These are phyloP conservation scores for Acheta domesticus DNA, from an alignment of 2,888 invertebrate genomes.

Conservation along the genomic window DNA sequence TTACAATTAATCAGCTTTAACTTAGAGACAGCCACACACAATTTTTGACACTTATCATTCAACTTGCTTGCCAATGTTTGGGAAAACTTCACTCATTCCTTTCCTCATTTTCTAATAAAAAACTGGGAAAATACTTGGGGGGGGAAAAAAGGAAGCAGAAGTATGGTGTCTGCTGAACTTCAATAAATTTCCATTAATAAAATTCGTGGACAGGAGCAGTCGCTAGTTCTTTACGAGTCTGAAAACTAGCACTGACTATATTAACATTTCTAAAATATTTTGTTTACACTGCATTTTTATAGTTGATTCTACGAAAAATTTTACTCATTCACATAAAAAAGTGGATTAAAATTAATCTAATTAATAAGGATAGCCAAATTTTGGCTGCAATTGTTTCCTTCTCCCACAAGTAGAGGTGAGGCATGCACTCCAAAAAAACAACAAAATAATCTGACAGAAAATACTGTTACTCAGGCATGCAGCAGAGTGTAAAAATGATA, in stretches of 20 bases:
- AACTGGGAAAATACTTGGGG: not conserved
- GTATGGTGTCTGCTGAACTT: constrained; percentile 1
- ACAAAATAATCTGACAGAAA: not conserved
- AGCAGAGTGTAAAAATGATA: constrained; percentile 1
- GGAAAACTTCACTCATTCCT: not conserved
- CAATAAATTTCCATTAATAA: no score
- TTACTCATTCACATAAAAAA: no score
- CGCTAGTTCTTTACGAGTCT: no score
- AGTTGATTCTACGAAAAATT: no score
- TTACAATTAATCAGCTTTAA: not conserved
- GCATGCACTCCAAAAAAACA: not conserved
- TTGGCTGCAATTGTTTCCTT: not conserved
- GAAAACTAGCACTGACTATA: no score
- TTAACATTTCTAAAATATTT: no score
- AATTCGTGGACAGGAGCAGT: no score
- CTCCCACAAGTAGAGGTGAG: not conserved
- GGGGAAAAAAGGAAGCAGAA: not conserved
- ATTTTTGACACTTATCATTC: not conserved
- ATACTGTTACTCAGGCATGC: constrained; percentile 18
- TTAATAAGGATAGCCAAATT: not conserved
- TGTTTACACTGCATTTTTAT: no score
- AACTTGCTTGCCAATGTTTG: constrained; percentile 5
- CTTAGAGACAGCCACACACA: constrained; percentile 2
- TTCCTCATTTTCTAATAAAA: not conserved
- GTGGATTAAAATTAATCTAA: no score